These are phyloP conservation scores for Tethya wilhelma DNA, from an alignment of 37 sponge, comb jelly and placozoan species.

Conservation along the genomic window DNA sequence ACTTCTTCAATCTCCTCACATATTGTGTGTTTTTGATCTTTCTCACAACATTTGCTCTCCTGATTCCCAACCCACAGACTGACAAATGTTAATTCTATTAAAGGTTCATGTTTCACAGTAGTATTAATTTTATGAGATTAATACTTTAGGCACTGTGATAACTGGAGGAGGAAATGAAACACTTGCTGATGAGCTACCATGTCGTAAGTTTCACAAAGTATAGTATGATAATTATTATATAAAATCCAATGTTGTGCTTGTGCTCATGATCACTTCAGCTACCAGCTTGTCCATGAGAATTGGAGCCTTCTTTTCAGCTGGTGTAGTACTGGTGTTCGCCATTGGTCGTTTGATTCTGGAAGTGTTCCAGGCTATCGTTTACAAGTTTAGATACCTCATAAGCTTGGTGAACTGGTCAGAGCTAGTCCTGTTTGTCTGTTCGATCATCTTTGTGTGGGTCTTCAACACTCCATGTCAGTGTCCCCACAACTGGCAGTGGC, in stretches of 20 bases:
- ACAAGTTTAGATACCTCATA: slow-evolving; percentile 34
- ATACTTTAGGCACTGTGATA: no score
- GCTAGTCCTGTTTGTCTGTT: slow-evolving; percentile 15
- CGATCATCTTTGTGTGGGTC: slow-evolving; percentile 66
- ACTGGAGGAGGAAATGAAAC: no score
- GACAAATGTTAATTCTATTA: slow-evolving; percentile 59
- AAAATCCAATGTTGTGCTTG: no score
- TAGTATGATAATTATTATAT: no score
- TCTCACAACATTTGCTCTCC: slow-evolving; percentile 86
- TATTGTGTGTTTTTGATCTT: slow-evolving; percentile 77
- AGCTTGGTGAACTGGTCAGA: slow-evolving; percentile 73
- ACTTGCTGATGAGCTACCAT: no score
- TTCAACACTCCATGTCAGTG: slow-evolving; percentile 36
- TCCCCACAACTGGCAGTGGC: slow-evolving; percentile 56
- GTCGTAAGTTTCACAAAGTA: no score
- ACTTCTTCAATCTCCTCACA: slow-evolving; percentile 78
- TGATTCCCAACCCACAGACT: slow-evolving; percentile 54
- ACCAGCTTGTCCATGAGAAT: no score
- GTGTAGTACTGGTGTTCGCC: slow-evolving; percentile 54
- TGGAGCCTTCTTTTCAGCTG: slow-evolving; percentile 10
- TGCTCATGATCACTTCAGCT: no score
- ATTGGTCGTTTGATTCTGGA: slow-evolving; percentile 54
- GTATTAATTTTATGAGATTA: no score
- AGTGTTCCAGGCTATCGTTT: slow-evolving; percentile 53
- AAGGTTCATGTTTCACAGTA: no score